A percentile compares a stretch with the other conserved stretches of the same genome.
These are phyloP conservation scores for Aporophyla nigra DNA, from an alignment of 2,888 invertebrate species.

Conservation along the genomic window DNA sequence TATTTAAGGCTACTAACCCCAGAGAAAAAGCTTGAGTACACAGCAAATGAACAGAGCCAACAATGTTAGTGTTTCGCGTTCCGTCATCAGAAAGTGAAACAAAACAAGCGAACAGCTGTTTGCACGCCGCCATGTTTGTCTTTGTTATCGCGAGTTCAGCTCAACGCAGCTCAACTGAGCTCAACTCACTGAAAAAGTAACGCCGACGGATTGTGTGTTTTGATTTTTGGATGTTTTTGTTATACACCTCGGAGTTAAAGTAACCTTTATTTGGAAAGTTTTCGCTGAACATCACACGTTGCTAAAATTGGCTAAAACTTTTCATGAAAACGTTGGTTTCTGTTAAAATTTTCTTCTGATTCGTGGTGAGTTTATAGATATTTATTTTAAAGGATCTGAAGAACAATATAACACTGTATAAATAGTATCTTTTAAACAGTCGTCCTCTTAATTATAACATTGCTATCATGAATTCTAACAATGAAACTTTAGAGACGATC, in stretches of 20 bases:
- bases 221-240: conserved; percentile 49
- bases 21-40: conserved; percentile 42
- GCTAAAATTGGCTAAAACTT: conserved; percentile 28
- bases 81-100: conserved; percentile 62
- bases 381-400: not conserved
- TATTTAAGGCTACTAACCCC: conserved; percentile 23
- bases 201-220: conserved; percentile 43
- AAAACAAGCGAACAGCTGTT: conserved; percentile 56
- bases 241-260: conserved; percentile 19
- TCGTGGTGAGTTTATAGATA: not conserved
- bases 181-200: conserved; percentile 48
- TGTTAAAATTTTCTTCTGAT: not conserved
- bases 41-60: conserved; percentile 56
- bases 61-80: conserved; percentile 60
- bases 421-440: not conserved
- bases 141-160: conserved; percentile 61
- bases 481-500: not conserved
- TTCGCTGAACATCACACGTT: conserved; percentile 1
- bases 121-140: conserved; percentile 55
- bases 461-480: not conserved
- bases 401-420: not conserved
- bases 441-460: not conserved
- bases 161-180: conserved; percentile 37
- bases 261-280: conserved; percentile 38
- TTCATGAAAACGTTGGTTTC: not conserved